Evolutionary conservation across 2,888 invertebrate genomes (phyloP).

Genomic region (Diplazon laetatorius): DNA sequence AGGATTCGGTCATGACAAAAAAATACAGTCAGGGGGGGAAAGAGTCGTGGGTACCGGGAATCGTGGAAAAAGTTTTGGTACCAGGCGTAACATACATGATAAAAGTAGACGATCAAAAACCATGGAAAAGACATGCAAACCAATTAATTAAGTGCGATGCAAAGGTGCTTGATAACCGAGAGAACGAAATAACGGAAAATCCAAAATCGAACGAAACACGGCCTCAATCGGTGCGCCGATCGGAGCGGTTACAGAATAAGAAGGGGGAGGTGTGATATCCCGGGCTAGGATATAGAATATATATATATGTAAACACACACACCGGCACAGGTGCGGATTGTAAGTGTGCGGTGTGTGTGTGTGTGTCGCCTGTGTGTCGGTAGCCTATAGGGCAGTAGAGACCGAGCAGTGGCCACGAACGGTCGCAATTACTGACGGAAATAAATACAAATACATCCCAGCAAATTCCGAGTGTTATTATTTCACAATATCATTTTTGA

Average conservation of each 20-base stretch:
- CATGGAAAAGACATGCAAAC: slow-evolving; percentile 42
- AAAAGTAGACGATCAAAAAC: slow-evolving; percentile 10
- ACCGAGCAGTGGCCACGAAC: neutral
- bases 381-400: neutral
- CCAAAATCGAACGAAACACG: no score
- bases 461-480: neutral
- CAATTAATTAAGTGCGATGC: slow-evolving; percentile 38
- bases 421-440: neutral
- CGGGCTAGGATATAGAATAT: neutral
- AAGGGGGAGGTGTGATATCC: slow-evolving; percentile 48
- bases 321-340: slow-evolving; percentile 8
- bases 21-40: slow-evolving; percentile 43
- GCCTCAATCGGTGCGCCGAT: neutral
- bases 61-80: slow-evolving; percentile 6
- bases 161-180: neutral
- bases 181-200: neutral
- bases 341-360: slow-evolving; percentile 26
- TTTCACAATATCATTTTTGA: no score
- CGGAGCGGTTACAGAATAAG: slow-evolving; percentile 41
- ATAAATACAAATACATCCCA: neutral
- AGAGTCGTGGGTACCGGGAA: slow-evolving; percentile 36
- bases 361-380: slow-evolving; percentile 11
- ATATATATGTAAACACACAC: slow-evolving; percentile 5
- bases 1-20: slow-evolving; percentile 40
- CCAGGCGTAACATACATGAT: slow-evolving; percentile 26